Percentiles rank a stretch among this genome's conserved stretches.
phyloP scores from a whole-genome alignment of 2,797 vertebrate genomes.

The Poliocrania exsul region DNA sequence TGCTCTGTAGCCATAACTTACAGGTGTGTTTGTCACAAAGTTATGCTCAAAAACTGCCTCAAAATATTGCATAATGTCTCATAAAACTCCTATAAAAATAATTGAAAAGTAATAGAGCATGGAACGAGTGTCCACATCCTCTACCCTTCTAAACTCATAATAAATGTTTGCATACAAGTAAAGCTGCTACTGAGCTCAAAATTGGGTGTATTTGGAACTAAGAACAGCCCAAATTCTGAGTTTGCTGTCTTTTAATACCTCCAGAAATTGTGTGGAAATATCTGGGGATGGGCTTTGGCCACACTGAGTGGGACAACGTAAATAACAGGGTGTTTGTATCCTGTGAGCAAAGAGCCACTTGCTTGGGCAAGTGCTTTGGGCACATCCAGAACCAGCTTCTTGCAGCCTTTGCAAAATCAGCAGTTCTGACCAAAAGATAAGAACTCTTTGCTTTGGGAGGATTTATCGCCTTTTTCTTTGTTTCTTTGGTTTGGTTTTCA shows the following conservation, averaged over 20 bases:
- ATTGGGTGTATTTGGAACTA: not conserved
- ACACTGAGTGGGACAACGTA: not conserved
- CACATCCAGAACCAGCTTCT: not conserved
- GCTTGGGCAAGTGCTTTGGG: not conserved
- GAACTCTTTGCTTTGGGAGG: not conserved
- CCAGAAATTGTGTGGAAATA: not conserved
- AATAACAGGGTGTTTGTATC: not conserved
- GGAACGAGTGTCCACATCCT: not conserved
- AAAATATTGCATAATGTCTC: constrained; percentile 2
- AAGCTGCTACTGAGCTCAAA: not conserved
- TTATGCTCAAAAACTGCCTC: not conserved
- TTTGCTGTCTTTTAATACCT: not conserved
- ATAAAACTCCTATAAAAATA: constrained; percentile 39
- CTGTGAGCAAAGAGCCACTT: not conserved
- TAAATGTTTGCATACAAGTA: not conserved
- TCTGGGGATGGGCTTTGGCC: not conserved
- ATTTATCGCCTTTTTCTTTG: not conserved
- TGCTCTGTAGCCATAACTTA: constrained; percentile 2
- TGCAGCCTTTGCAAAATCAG: not conserved
- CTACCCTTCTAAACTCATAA: not conserved
- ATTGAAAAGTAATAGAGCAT: constrained; percentile 38
- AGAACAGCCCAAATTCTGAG: not conserved
- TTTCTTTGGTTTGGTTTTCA: not conserved
- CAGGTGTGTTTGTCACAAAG: constrained; percentile 39
- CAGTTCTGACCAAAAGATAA: not conserved